phyloP scores from a whole-genome alignment of 2,797 vertebrate genomes.

The Chaenodraco wilsoni region DNA sequence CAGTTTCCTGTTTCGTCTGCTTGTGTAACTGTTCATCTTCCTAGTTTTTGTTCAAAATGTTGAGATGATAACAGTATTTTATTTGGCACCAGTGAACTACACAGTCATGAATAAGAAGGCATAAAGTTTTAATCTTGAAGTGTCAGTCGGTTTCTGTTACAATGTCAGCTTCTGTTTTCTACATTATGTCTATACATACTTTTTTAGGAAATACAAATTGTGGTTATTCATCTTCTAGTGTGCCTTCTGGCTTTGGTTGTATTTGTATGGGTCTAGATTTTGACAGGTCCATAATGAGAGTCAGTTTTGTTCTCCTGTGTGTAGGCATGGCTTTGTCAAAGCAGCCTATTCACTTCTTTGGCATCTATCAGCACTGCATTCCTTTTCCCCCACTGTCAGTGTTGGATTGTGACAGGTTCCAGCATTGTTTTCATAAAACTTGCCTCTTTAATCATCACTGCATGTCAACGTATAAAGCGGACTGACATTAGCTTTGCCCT shows the following conservation, averaged over 20 bases:
- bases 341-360: constrained; percentile 35
- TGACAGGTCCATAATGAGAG: constrained; percentile 9
- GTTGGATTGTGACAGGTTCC: constrained; percentile 25
- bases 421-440: constrained; percentile 30
- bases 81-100: neutral
- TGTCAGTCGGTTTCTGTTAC: constrained; percentile 12
- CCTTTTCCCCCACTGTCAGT: constrained; percentile 22
- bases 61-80: constrained; percentile 15
- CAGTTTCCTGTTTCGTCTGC: constrained; percentile 10
- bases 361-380: constrained; percentile 46
- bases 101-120: constrained; percentile 13
- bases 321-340: constrained; percentile 44
- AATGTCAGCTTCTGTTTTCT: neutral
- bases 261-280: constrained; percentile 1
- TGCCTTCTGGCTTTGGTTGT: neutral
- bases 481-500: neutral
- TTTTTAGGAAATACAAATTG: neutral
- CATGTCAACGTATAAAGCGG: constrained; percentile 2
- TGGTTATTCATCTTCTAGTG: neutral
- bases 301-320: constrained; percentile 5
- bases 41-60: neutral
- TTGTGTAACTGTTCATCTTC: neutral
- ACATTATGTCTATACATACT: neutral
- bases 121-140: constrained; percentile 38
- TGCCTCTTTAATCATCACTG: constrained; percentile 1